A percentile compares a stretch with the other conserved stretches of the same genome.
phyloP scores from a whole-genome alignment of 2,113 vertebrate species.

The Zonotrichia leucophrys region DNA sequence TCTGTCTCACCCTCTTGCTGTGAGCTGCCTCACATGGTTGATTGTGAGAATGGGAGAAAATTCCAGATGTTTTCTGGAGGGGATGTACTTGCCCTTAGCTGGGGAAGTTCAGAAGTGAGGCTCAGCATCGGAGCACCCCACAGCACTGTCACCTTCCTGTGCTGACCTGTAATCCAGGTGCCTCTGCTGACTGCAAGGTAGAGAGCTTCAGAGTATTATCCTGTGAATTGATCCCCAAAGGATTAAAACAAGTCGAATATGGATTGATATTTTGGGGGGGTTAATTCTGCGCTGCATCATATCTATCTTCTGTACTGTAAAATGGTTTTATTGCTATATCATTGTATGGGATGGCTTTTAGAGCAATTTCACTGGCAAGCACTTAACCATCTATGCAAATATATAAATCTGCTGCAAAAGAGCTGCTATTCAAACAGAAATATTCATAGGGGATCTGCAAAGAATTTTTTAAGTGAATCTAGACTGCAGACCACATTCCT shows the following conservation, averaged over 20 bases:
- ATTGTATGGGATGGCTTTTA: background rate
- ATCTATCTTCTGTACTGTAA: background rate
- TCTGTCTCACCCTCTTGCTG: background rate
- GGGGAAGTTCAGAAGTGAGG: background rate
- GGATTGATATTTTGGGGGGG: background rate
- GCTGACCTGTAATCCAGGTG: background rate
- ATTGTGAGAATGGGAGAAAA: background rate
- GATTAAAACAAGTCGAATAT: background rate
- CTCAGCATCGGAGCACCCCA: background rate
- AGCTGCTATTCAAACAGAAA: background rate
- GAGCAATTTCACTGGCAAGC: background rate
- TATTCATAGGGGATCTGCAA: background rate
- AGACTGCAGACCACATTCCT: background rate
- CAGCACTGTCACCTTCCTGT: fast-evolving
- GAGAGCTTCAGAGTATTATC: background rate
- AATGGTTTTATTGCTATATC: background rate
- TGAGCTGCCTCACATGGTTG: background rate
- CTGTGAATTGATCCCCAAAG: background rate
- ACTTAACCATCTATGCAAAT: background rate
- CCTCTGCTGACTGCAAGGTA: background rate
- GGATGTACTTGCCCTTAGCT: fast-evolving
- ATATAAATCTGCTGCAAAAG: background rate
- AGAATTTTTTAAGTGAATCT: background rate
- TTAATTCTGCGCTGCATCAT: background rate
- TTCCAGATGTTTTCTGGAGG: background rate